Conservation (phyloP, 2,113 vertebrate species). For the Oreochromis niloticus region DNA sequence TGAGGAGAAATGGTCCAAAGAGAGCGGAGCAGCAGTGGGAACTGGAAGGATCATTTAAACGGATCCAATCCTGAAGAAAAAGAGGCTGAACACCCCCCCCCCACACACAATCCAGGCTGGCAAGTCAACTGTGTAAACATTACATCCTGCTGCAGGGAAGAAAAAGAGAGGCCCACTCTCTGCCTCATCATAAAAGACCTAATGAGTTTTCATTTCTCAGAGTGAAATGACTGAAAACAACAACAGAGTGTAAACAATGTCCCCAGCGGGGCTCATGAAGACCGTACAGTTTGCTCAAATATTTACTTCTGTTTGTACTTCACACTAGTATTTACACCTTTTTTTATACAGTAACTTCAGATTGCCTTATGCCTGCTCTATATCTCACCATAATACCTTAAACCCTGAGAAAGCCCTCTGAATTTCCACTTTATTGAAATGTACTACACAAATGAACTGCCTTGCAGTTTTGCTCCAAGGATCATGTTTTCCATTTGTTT, state of each 20-base stretch:
- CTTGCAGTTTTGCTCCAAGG: not conserved
- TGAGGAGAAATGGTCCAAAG: slow-evolving; percentile 8
- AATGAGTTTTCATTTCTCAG: not conserved
- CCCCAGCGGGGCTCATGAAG: not conserved
- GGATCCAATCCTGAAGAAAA: slow-evolving; percentile 8
- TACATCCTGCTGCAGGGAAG: slow-evolving; percentile 4
- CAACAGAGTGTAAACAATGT: not conserved
- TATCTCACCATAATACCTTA: not conserved
- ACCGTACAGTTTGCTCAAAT: not conserved
- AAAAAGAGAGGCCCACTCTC: not conserved
- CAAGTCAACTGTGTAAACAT: slow-evolving; percentile 17
- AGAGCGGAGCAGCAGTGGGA: slow-evolving; percentile 32
- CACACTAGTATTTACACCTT: not conserved
- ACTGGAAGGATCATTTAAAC: slow-evolving; percentile 18
- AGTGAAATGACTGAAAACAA: not conserved
- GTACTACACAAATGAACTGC: not conserved
- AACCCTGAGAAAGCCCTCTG: not conserved
- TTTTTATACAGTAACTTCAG: not conserved
- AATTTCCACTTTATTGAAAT: not conserved
- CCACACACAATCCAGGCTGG: not conserved
- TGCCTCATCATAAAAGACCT: not conserved
- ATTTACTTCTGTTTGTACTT: not conserved
- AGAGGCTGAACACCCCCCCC: not conserved
- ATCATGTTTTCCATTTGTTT: not conserved
- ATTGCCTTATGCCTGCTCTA: not conserved